Conservation (phyloP, 2,797 vertebrate species). For the Enteromius trimaculatus region DNA sequence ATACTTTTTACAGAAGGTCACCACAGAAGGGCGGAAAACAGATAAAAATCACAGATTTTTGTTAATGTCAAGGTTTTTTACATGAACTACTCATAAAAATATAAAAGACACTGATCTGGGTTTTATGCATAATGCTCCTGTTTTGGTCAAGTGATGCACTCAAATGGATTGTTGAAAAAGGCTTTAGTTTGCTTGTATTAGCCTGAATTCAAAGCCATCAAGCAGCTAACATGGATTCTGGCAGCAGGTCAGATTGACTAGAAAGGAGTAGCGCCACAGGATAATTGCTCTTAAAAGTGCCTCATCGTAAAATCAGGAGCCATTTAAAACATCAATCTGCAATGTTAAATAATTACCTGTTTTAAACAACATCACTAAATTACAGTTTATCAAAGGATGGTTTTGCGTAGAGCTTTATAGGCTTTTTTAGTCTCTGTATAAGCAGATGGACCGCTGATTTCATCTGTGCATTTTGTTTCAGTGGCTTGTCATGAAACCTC, state of each 20-base stretch:
- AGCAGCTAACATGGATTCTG: slow-evolving; percentile 33
- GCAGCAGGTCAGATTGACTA: slow-evolving; percentile 9
- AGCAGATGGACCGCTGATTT: slow-evolving; percentile 12
- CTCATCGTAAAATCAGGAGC: slow-evolving; percentile 19
- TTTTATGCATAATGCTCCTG: slow-evolving; percentile 8
- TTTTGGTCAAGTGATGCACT: not conserved
- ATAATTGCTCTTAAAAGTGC: slow-evolving; percentile 31
- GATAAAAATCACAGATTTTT: not conserved
- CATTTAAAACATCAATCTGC: slow-evolving; percentile 43
- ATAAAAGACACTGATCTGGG: not conserved
- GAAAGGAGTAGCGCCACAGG: not conserved
- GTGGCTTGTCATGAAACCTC: slow-evolving; percentile 29
- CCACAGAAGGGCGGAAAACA: not conserved
- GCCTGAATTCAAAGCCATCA: slow-evolving; percentile 20
- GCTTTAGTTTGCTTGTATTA: not conserved
- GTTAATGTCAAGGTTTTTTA: slow-evolving; percentile 10
- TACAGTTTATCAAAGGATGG: slow-evolving; percentile 21
- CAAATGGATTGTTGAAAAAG: slow-evolving; percentile 25
- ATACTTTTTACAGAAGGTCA: not conserved
- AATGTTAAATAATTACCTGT: slow-evolving; percentile 32
- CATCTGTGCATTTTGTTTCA: slow-evolving; percentile 29
- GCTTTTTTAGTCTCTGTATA: slow-evolving; percentile 15
- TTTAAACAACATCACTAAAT: slow-evolving; percentile 23
- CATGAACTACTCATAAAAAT: not conserved
- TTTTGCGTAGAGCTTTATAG: not conserved